Percentiles rank a stretch among this genome's conserved stretches.
These are phyloP conservation scores for Operophtera brumata DNA, from an alignment of 2,888 invertebrate species.

Conservation along the genomic window DNA sequence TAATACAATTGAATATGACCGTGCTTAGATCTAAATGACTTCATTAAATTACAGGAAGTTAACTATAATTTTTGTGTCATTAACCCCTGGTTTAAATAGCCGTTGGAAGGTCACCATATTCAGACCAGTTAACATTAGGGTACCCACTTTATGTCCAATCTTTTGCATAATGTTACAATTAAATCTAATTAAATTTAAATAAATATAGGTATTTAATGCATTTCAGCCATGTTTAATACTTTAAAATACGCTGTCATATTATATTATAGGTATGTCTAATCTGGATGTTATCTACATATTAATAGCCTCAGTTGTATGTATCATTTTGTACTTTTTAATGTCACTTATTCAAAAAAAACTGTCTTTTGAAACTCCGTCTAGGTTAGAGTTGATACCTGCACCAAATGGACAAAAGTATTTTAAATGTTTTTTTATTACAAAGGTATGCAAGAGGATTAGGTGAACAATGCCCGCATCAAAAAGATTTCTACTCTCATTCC, in stretches of 20 bases:
- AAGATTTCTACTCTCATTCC: constrained; percentile 44
- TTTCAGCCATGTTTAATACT: not conserved
- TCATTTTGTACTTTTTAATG: too few relatives aligned
- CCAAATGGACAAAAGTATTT: not conserved
- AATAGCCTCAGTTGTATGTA: too few relatives aligned
- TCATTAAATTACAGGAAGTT: constrained; percentile 67
- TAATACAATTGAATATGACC: constrained; percentile 36
- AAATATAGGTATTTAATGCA: too few relatives aligned
- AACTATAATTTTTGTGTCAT: constrained; percentile 70
- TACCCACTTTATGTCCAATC: too few relatives aligned
- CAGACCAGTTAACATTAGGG: too few relatives aligned
- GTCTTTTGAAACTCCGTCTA: too few relatives aligned
- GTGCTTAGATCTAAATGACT: constrained; percentile 57
- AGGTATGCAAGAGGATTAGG: not conserved
- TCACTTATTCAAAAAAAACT: too few relatives aligned
- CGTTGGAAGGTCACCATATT: not conserved
- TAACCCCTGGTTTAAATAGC: constrained; percentile 51
- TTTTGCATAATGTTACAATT: too few relatives aligned
- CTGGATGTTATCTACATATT: too few relatives aligned
- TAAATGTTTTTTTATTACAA: not conserved
- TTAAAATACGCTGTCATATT: not conserved
- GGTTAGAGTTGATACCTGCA: not conserved
- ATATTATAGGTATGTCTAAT: too few relatives aligned
- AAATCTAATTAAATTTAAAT: too few relatives aligned
- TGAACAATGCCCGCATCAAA: constrained; percentile 8